These are phyloP conservation scores for Augiades crinisus DNA, from an alignment of 2,888 invertebrate species.

Conservation along the genomic window DNA sequence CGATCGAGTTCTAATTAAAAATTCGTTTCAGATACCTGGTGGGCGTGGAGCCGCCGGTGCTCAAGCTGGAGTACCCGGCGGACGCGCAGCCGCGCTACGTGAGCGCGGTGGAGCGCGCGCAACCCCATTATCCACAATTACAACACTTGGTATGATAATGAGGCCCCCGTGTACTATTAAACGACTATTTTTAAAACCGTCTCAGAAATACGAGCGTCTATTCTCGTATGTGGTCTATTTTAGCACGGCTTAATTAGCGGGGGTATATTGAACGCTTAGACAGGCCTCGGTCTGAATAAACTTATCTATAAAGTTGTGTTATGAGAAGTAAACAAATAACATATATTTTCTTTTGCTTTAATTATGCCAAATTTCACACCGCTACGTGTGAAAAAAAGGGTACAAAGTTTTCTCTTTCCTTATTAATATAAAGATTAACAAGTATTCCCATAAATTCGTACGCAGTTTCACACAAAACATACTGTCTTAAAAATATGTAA, in stretches of 20 bases:
- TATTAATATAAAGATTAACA: too few species aligned
- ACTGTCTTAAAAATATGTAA: too few species aligned
- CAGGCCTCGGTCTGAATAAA: neutral
- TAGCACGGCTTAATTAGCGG: conserved; percentile 11
- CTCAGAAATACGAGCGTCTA: conserved; percentile 8
- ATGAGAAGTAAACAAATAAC: too few species aligned
- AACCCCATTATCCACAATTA: conserved; percentile 69
- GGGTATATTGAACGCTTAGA: neutral
- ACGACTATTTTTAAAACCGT: conserved; percentile 17
- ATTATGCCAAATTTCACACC: too few species aligned
- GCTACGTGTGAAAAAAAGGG: too few species aligned
- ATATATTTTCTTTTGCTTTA: too few species aligned
- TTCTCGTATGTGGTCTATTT: conserved; percentile 17
- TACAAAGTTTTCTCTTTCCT: too few species aligned
- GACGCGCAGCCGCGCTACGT: conserved; percentile 85
- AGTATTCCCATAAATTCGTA: too few species aligned
- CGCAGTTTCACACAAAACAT: too few species aligned
- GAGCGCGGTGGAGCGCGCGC: conserved; percentile 84
- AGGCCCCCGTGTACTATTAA: conserved; percentile 7
- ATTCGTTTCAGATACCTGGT: conserved; percentile 85
- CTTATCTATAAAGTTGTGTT: too few species aligned
- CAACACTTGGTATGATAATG: conserved; percentile 55
- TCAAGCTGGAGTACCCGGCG: conserved; percentile 86
- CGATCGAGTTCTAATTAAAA: conserved; percentile 6
- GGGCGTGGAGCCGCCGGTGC: conserved; percentile 92